Evolutionary conservation across 2,797 vertebrate genomes (phyloP).

Genomic region (Halcyon smyrnensis): DNA sequence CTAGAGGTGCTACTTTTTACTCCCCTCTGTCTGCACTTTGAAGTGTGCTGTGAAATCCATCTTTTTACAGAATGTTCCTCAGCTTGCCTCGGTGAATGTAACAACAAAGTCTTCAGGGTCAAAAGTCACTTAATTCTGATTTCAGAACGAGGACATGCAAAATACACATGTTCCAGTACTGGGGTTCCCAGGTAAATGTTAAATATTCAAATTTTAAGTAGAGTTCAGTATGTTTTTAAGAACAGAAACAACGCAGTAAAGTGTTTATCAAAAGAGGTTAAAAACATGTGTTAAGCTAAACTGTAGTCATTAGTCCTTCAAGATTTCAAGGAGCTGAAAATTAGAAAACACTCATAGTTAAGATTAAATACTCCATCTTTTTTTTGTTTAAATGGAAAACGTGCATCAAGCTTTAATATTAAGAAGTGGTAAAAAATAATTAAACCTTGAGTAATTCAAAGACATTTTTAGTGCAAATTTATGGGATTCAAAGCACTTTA

Average conservation of each 20-base stretch:
- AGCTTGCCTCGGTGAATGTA: background rate
- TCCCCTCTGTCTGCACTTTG: background rate
- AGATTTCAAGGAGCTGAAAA: slow-evolving; percentile 27
- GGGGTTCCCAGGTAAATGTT: background rate
- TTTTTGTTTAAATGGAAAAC: background rate
- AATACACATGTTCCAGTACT: background rate
- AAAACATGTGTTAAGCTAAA: background rate
- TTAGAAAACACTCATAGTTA: slow-evolving; percentile 12
- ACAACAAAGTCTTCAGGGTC: background rate
- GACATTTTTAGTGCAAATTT: background rate
- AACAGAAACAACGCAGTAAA: background rate
- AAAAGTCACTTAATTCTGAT: background rate
- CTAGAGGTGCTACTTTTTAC: background rate
- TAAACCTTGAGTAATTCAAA: background rate
- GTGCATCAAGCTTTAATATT: background rate
- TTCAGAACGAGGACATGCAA: slow-evolving; percentile 14
- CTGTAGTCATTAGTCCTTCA: background rate
- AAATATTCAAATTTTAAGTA: background rate
- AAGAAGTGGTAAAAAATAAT: background rate
- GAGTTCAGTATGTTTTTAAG: background rate
- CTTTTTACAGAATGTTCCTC: background rate
- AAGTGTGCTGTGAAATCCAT: background rate
- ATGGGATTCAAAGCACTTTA: background rate
- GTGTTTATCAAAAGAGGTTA: background rate
- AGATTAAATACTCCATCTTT: background rate